A percentile compares a stretch with the other conserved stretches of the same genome.
These are phyloP conservation scores for Eulemur mongoz DNA, from an alignment of 2,797 vertebrate genomes.

Conservation along the genomic window DNA sequence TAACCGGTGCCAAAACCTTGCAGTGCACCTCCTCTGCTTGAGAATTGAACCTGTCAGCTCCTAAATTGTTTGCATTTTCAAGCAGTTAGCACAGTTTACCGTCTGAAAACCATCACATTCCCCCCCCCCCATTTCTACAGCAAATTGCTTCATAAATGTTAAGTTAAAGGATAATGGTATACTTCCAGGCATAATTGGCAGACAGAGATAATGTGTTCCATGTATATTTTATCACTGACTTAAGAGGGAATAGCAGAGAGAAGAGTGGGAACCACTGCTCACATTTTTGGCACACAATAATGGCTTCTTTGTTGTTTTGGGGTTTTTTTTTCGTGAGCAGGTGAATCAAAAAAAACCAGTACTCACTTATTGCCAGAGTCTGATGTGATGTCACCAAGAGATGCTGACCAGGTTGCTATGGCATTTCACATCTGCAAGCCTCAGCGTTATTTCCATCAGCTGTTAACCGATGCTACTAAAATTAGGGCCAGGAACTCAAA, in stretches of 20 bases:
- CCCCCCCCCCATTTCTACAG: constrained; percentile 49
- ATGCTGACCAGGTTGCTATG: neutral
- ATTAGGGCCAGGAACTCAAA: neutral
- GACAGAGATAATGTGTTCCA: constrained; percentile 60
- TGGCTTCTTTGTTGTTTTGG: neutral
- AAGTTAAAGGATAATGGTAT: constrained; percentile 75
- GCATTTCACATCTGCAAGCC: neutral
- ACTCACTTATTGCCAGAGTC: neutral
- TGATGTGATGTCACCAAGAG: neutral
- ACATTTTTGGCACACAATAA: neutral
- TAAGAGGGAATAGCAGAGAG: constrained; percentile 2
- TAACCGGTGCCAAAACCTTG: constrained; percentile 81
- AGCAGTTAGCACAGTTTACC: constrained; percentile 77
- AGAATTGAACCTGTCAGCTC: constrained; percentile 86
- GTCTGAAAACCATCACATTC: constrained; percentile 59
- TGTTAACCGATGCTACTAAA: neutral
- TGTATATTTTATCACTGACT: constrained; percentile 63
- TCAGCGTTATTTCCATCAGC: neutral
- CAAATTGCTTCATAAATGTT: constrained; percentile 79
- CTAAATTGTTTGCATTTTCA: constrained; percentile 85
- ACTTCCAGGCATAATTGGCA: constrained; percentile 69
- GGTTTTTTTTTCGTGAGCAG: neutral
- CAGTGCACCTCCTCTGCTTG: constrained; percentile 56
- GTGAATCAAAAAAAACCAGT: neutral
- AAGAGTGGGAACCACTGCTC: neutral